These are phyloP conservation scores for Microctonus hyperodae DNA, from an alignment of 2,888 invertebrate species.

Conservation along the genomic window DNA sequence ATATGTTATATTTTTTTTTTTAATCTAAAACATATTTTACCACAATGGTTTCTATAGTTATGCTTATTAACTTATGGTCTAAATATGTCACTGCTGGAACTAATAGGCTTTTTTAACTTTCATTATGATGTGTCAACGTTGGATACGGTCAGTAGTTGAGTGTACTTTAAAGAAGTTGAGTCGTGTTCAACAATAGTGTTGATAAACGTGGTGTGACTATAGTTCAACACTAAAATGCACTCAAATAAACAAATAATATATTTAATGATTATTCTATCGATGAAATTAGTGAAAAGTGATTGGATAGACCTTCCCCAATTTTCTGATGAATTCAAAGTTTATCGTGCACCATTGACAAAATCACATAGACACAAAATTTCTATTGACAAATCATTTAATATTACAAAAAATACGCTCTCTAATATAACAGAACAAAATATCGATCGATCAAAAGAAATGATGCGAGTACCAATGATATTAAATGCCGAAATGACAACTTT, in stretches of 20 bases:
- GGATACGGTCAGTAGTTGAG: conserved; percentile 39
- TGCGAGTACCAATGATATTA: not conserved
- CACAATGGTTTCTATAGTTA: not conserved
- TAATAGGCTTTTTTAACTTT: conserved; percentile 48
- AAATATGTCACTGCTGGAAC: conserved; percentile 49
- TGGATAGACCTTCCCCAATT: conserved; percentile 61
- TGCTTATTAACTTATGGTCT: not conserved
- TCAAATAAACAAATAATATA: conserved; percentile 7
- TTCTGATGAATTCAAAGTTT: conserved; percentile 54
- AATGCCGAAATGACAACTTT: not conserved
- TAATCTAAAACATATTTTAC: conserved; percentile 8
- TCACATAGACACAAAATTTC: conserved; percentile 26
- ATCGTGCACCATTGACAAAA: conserved; percentile 42
- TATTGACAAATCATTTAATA: not conserved
- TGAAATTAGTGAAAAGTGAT: conserved; percentile 41
- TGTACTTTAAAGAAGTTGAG: conserved; percentile 10
- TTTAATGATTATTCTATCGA: conserved; percentile 30
- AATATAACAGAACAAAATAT: not conserved
- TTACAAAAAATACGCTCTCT: not conserved
- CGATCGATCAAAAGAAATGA: not conserved
- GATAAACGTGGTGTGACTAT: not conserved
- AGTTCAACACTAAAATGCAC: conserved; percentile 18
- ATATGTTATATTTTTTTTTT: too few relatives aligned
- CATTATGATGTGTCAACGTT: conserved; percentile 35
- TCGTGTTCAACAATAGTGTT: conserved; percentile 22